Conservation (phyloP, 2,113 vertebrate genomes). For the Actinemys pallida region DNA sequence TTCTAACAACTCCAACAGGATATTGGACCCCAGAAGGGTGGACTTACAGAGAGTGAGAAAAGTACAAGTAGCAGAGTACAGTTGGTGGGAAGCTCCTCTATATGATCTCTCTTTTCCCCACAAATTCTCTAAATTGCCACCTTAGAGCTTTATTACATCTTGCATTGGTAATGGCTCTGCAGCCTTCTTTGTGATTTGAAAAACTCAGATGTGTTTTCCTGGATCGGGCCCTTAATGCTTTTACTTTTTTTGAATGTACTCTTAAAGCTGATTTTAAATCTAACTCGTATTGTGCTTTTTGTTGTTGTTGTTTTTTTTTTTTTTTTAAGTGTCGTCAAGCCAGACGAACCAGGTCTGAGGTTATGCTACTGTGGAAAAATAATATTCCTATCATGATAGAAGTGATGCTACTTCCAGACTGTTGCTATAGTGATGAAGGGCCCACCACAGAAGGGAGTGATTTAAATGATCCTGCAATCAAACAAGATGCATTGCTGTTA, state of each 20-base stretch:
- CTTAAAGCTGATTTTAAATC: not conserved
- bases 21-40: not conserved
- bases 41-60: not conserved
- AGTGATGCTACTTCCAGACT: slow-evolving; percentile 98
- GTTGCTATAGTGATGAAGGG: slow-evolving; percentile 97
- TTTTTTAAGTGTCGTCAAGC: slow-evolving; percentile 92
- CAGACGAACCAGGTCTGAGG: slow-evolving; percentile 92
- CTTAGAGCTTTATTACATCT: not conserved
- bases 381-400: slow-evolving; percentile 98
- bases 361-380: slow-evolving; percentile 94
- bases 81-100: not conserved
- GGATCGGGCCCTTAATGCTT: slow-evolving; percentile 20
- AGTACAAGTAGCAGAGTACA: not conserved
- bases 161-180: not conserved
- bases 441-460: slow-evolving; percentile 89
- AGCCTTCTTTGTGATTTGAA: slow-evolving; percentile 2
- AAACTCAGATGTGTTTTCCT: not conserved
- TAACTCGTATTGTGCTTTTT: not conserved
- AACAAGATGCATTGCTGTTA: slow-evolving; percentile 94
- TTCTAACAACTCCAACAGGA: not conserved
- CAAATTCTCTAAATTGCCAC: not conserved
- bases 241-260: not conserved
- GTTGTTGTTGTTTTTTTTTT: not conserved
- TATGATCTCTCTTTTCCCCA: not conserved
- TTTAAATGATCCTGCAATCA: slow-evolving; percentile 94